Conservation (phyloP, 1,140 invertebrate genomes). For the Ips typographus region DNA sequence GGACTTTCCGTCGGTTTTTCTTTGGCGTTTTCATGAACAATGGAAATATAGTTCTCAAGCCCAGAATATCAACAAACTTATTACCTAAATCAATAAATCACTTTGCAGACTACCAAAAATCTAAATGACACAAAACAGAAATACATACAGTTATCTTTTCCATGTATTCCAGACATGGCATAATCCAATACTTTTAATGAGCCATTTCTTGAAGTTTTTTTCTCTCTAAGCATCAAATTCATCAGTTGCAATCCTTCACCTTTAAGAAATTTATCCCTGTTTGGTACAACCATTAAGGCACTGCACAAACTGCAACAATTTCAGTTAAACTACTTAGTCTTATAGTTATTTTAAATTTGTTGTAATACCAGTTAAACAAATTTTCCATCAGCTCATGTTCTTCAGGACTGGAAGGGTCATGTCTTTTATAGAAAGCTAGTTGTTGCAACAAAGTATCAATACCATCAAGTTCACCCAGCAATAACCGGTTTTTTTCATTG, state of each 20-base stretch:
- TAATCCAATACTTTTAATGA: conserved; percentile 96
- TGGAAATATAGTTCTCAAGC: conserved; percentile 94
- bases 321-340: too few species aligned
- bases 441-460: conserved; percentile 97
- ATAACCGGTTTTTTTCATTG: conserved; percentile 74
- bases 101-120: background rate
- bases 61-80: conserved; percentile 98
- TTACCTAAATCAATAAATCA: conserved; percentile 59
- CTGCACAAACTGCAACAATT: conserved; percentile 71
- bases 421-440: conserved; percentile 90
- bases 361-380: conserved; percentile 77
- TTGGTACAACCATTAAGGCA: conserved; percentile 81
- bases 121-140: background rate
- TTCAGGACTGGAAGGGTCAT: conserved; percentile 87
- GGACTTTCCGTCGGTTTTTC: conserved; percentile 72
- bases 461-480: conserved; percentile 90
- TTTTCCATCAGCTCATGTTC: conserved; percentile 99
- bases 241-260: conserved; percentile 96
- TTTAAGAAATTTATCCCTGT: conserved; percentile 89
- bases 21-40: conserved; percentile 99
- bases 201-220: conserved; percentile 94
- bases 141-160: conserved; percentile 63
- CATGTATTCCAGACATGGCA: conserved; percentile 90
- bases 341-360: too few species aligned
- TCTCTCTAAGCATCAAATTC: conserved; percentile 96